phyloP scores from a whole-genome alignment of 1,140 invertebrate species.

The Zaprionus gabonicus region DNA sequence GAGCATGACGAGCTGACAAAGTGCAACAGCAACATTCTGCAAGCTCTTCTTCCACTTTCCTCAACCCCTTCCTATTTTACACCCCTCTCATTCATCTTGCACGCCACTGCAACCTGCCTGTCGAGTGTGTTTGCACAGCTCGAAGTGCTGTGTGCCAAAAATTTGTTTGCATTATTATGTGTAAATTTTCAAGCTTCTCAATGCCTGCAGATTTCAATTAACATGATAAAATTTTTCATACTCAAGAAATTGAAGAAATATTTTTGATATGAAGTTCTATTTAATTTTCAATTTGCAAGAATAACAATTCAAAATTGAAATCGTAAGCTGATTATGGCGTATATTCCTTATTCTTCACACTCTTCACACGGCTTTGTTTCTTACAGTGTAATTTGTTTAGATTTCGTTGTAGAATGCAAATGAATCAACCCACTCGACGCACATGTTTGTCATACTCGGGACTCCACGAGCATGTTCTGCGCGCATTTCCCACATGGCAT shows the following conservation, averaged over 20 bases:
- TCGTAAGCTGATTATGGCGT: neutral
- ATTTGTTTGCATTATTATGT: slow-evolving; percentile 33
- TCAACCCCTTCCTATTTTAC: neutral
- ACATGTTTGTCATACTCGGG: slow-evolving; percentile 51
- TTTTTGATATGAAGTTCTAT: slow-evolving; percentile 1
- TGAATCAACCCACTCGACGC: slow-evolving; percentile 59
- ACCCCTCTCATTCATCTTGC: neutral
- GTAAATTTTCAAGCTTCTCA: slow-evolving; percentile 10
- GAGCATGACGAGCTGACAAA: slow-evolving; percentile 80
- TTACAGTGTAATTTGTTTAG: slow-evolving; percentile 53
- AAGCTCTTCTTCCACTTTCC: neutral
- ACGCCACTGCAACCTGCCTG: neutral
- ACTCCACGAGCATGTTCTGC: slow-evolving; percentile 59
- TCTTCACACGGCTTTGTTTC: slow-evolving; percentile 18
- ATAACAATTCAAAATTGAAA: neutral
- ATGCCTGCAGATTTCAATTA: slow-evolving; percentile 4
- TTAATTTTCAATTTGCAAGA: slow-evolving; percentile 4
- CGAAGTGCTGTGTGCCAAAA: slow-evolving; percentile 25
- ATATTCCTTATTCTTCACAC: neutral
- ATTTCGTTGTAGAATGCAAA: slow-evolving; percentile 52
- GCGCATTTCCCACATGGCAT: slow-evolving; percentile 73
- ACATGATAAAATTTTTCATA: neutral
- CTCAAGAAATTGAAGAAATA: neutral
- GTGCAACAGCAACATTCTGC: slow-evolving; percentile 59
- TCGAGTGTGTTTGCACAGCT: slow-evolving; percentile 47